Conservation (phyloP, 2,113 vertebrate genomes). For the Clarias batrachus region DNA sequence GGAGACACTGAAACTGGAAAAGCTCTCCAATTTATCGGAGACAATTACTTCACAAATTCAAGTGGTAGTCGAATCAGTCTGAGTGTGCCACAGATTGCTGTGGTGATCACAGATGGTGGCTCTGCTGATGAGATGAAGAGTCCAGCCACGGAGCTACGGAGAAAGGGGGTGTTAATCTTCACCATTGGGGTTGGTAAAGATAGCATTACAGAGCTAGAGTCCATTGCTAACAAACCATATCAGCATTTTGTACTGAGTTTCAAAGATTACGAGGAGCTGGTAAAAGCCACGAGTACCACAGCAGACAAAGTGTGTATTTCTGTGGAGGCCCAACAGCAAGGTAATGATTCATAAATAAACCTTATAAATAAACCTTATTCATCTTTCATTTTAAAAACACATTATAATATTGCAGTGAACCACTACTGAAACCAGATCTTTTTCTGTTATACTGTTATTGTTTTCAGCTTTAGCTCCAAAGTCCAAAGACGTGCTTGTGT, state of each 20-base stretch:
- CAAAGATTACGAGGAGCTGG: conserved; percentile 67
- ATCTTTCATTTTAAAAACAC: not conserved
- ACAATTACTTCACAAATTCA: conserved; percentile 64
- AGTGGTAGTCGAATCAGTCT: conserved; percentile 65
- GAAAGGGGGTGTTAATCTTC: conserved; percentile 71
- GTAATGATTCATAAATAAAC: conserved; percentile 64
- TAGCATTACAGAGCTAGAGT: conserved; percentile 59
- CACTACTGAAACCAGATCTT: not conserved
- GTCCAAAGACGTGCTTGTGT: conserved; percentile 79
- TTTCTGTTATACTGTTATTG: not conserved
- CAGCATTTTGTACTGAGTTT: conserved; percentile 68
- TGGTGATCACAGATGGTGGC: conserved; percentile 78
- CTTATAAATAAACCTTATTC: not conserved
- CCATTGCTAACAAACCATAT: conserved; percentile 74
- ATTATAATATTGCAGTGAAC: not conserved
- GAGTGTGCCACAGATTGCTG: conserved; percentile 74
- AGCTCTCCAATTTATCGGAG: conserved; percentile 72
- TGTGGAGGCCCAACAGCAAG: conserved; percentile 65
- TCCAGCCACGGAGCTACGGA: conserved; percentile 65
- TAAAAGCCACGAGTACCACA: conserved; percentile 58
- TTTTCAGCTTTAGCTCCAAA: conserved; percentile 67
- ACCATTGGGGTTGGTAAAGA: conserved; percentile 71
- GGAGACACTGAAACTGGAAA: conserved; percentile 72
- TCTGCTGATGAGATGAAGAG: conserved; percentile 68
- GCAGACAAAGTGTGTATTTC: conserved; percentile 71